phyloP scores from a whole-genome alignment of 2,113 vertebrate species.

The Plecotus auritus region DNA sequence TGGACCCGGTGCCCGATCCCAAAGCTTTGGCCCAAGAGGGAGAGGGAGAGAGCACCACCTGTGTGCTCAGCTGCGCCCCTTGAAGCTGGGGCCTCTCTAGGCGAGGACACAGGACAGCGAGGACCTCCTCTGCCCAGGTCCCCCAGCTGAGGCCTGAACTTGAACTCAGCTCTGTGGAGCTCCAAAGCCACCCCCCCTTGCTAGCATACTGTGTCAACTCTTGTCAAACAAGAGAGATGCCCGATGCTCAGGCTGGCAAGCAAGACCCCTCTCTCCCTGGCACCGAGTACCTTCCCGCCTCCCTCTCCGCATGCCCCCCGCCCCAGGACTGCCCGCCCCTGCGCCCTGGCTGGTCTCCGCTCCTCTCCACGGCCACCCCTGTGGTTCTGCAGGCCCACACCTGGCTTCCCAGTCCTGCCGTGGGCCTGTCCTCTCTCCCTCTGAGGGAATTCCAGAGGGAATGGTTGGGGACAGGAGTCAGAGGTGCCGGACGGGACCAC shows the following conservation, averaged over 20 bases:
- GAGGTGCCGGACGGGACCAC: background rate
- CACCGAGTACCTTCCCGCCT: background rate
- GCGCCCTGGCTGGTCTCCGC: too few relatives aligned
- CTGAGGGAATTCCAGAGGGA: background rate
- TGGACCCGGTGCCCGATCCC: background rate
- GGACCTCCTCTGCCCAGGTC: background rate
- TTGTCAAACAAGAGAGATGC: background rate
- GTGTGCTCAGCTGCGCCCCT: rapidly evolving
- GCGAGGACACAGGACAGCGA: background rate
- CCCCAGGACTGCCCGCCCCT: too few relatives aligned
- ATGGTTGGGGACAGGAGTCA: background rate
- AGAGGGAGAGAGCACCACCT: background rate
- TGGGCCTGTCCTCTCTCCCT: background rate
- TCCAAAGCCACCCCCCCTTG: background rate
- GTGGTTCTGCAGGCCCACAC: background rate
- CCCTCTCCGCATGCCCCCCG: too few relatives aligned
- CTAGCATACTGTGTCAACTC: rapidly evolving
- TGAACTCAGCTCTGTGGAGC: background rate
- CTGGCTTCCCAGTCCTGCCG: background rate
- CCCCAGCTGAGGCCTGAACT: background rate
- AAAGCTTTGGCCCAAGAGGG: too few relatives aligned
- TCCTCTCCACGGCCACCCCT: background rate
- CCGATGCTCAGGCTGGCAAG: too few relatives aligned
- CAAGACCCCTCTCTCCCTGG: background rate
- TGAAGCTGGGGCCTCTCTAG: background rate